A percentile compares a stretch with the other conserved stretches of the same genome.
Evolutionary conservation across 1,140 invertebrate species (phyloP).

Genomic region (Bemisia tabaci): DNA sequence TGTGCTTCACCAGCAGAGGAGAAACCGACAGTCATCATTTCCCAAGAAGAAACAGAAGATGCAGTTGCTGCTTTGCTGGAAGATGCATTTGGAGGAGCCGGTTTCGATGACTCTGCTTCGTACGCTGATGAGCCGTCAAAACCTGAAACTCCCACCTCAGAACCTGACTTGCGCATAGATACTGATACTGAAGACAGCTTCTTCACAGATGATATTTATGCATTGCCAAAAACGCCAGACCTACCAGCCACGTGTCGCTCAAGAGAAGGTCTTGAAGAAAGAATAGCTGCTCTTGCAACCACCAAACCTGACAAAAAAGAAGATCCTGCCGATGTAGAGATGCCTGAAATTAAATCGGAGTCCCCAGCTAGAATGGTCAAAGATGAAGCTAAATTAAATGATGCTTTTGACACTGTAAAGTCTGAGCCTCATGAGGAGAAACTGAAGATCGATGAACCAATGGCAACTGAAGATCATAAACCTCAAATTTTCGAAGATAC

Average conservation of each 20-base stretch:
- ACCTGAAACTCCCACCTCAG: constrained; percentile 69
- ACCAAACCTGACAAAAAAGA: constrained; percentile 2
- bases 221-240: constrained; percentile 37
- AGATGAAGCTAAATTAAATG: neutral
- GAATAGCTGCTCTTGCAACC: constrained; percentile 14
- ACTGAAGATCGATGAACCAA: neutral
- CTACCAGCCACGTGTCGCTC: constrained; percentile 21
- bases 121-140: constrained; percentile 60
- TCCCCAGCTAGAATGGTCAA: neutral
- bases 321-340: constrained; percentile 1
- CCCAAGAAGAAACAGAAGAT: constrained; percentile 83
- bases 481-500: neutral
- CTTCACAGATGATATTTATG: constrained; percentile 36
- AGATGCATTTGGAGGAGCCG: constrained; percentile 62
- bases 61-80: constrained; percentile 74
- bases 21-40: constrained; percentile 68
- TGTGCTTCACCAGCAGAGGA: constrained; percentile 41
- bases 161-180: constrained; percentile 71
- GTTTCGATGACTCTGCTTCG: constrained; percentile 36
- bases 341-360: constrained; percentile 2
- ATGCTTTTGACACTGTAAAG: neutral
- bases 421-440: neutral
- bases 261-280: constrained; percentile 23
- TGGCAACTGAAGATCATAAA: neutral
- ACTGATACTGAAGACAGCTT: constrained; percentile 67